Evolutionary conservation across 2,113 vertebrate species (phyloP).

Genomic region (Butorides virescens): DNA sequence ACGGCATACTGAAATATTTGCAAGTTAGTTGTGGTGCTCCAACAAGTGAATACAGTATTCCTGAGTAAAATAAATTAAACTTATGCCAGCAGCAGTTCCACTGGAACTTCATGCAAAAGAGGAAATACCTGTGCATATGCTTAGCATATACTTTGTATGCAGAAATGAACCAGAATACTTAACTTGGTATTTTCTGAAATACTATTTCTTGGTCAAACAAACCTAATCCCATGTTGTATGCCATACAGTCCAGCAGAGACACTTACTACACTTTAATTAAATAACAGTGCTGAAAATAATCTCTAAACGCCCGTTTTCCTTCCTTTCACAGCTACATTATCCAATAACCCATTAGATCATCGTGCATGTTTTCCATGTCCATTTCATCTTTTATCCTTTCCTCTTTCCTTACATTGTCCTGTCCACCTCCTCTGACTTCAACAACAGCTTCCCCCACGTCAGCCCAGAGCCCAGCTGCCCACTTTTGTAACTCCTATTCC

Average conservation of each 20-base stretch:
- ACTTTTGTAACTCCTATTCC: neutral
- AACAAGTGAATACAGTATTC: neutral
- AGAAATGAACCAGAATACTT: neutral
- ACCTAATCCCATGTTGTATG: neutral
- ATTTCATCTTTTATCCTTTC: conserved; percentile 26
- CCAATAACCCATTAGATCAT: neutral
- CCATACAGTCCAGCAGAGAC: neutral
- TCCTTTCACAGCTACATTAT: conserved; percentile 5
- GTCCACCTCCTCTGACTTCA: conserved; percentile 23
- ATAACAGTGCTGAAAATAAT: neutral
- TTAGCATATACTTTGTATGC: neutral
- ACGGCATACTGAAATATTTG: neutral
- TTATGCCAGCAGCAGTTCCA: neutral
- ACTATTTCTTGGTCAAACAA: neutral
- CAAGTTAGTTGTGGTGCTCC: neutral
- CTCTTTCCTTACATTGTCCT: conserved; percentile 53
- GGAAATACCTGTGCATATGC: neutral
- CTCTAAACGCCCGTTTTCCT: neutral
- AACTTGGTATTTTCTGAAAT: neutral
- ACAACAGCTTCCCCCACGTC: neutral
- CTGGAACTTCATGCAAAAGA: neutral
- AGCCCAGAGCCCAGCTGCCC: neutral
- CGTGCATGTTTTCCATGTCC: neutral
- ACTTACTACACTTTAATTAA: neutral
- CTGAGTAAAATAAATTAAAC: neutral